Conservation (phyloP, 2,797 vertebrate species). For the Pseudochaenichthys georgianus region DNA sequence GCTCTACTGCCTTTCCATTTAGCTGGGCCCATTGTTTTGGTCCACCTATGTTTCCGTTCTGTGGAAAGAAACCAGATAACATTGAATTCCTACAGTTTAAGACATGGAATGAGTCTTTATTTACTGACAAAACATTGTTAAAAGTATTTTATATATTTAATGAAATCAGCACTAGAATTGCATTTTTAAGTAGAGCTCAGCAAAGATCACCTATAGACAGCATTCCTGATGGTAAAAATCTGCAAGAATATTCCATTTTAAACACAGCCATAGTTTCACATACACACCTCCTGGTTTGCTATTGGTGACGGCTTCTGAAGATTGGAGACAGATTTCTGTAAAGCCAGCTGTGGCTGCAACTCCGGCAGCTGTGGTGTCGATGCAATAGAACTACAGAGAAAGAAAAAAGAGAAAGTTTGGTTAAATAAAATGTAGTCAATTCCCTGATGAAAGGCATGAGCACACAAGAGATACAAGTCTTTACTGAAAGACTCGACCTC, state of each 20-base stretch:
- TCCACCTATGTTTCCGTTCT: conserved; percentile 99
- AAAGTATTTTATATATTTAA: background rate
- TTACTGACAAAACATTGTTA: background rate
- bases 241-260: background rate
- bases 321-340: conserved; percentile 99
- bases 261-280: background rate
- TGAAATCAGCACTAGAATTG: background rate
- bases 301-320: conserved; percentile 96
- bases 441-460: background rate
- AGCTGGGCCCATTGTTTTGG: conserved; percentile 99
- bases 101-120: background rate
- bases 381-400: conserved; percentile 91
- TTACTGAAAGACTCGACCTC: background rate
- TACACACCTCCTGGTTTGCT: conserved; percentile 93
- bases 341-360: conserved; percentile 98
- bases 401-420: background rate
- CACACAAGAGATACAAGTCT: background rate
- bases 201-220: background rate
- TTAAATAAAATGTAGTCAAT: background rate
- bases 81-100: conserved; percentile 1
- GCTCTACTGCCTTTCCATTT: conserved; percentile 99
- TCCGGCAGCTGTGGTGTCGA: conserved; percentile 97
- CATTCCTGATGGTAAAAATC: background rate
- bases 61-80: conserved; percentile 42
- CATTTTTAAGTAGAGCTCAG: background rate